These are phyloP conservation scores for Hydrozoanthus gracilis DNA, from an alignment of 92 coral and sea anemone genomes.

Conservation along the genomic window DNA sequence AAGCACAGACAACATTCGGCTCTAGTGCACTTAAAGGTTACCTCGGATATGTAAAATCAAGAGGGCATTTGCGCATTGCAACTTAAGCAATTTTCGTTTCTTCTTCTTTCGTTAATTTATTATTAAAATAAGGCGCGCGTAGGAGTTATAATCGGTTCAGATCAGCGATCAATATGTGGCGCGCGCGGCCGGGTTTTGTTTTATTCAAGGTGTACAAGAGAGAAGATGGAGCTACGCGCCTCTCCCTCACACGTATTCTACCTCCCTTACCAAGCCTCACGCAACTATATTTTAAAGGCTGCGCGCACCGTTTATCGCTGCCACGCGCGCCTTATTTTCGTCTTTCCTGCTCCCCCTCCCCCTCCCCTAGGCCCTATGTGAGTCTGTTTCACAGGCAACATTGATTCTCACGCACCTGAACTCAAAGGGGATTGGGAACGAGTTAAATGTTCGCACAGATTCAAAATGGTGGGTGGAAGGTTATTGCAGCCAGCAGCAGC, in stretches of 20 bases:
- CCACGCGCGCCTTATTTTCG: too few relatives aligned
- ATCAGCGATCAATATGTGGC: too few relatives aligned
- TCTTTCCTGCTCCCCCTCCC: constrained; percentile 7
- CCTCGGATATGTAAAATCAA: not conserved
- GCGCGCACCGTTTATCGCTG: constrained; percentile 4
- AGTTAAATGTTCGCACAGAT: constrained; percentile 27
- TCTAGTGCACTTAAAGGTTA: not conserved
- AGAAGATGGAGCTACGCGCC: constrained; percentile 18
- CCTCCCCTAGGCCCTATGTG: constrained; percentile 29
- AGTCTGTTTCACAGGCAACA: constrained; percentile 29
- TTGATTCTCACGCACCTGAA: constrained; percentile 29
- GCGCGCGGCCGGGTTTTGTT: too few relatives aligned
- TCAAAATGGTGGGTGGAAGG: constrained; percentile 29
- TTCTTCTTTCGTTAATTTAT: too few relatives aligned
- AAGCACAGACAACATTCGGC: not conserved
- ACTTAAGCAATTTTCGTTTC: too few relatives aligned
- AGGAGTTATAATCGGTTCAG: too few relatives aligned
- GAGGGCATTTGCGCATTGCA: too few relatives aligned
- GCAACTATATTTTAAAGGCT: constrained; percentile 18
- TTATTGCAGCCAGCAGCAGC: constrained; percentile 31
- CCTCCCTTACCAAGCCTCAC: too few relatives aligned
- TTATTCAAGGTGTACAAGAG: not conserved
- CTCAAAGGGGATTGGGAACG: constrained; percentile 30
- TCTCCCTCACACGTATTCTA: not conserved
- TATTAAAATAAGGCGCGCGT: too few relatives aligned